Percentiles rank a stretch among this genome's conserved stretches.
Conservation (phyloP, 2,797 vertebrate genomes). For the Adelosebastes latens region DNA sequence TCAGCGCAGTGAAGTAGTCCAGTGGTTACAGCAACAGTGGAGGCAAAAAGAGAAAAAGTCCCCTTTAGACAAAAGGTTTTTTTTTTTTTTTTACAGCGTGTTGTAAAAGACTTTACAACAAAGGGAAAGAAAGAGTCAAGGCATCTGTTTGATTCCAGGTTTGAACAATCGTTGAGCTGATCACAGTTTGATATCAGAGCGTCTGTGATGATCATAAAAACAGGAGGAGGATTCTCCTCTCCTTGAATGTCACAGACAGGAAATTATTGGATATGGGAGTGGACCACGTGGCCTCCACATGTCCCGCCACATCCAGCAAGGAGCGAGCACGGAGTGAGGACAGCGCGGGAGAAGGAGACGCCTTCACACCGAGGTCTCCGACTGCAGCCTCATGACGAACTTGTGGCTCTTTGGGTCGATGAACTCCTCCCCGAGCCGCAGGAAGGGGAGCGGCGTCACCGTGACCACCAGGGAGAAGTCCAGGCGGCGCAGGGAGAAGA, state of each 20-base stretch:
- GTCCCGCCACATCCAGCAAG: slow-evolving; percentile 17
- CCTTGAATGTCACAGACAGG: slow-evolving; percentile 9
- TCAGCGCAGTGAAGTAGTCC: slow-evolving; percentile 61
- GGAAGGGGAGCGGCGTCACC: slow-evolving; percentile 90
- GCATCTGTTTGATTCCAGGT: slow-evolving; percentile 52
- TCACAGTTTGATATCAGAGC: slow-evolving; percentile 59
- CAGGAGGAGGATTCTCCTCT: slow-evolving; percentile 1
- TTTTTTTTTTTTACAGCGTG: slow-evolving; percentile 29
- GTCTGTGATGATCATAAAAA: slow-evolving; percentile 19
- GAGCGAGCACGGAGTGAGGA: background rate
- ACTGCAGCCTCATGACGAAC: slow-evolving; percentile 95
- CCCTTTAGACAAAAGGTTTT: background rate
- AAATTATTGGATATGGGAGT: slow-evolving; percentile 4
- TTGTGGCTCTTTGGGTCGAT: slow-evolving; percentile 97
- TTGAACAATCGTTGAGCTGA: slow-evolving; percentile 58
- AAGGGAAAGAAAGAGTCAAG: slow-evolving; percentile 40
- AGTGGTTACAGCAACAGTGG: slow-evolving; percentile 67
- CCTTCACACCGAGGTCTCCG: slow-evolving; percentile 89
- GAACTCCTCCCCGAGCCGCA: slow-evolving; percentile 92
- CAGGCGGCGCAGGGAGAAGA: slow-evolving; percentile 90
- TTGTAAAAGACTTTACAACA: slow-evolving; percentile 19
- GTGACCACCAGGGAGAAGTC: slow-evolving; percentile 94
- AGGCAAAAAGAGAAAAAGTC: slow-evolving; percentile 9
- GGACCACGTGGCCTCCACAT: background rate
- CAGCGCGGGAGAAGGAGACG: background rate